Evolutionary conservation across 2,797 vertebrate species (phyloP), one percentile per base, ranked within the genome.

Genomic region (Loriculus beryllinus): DNA sequence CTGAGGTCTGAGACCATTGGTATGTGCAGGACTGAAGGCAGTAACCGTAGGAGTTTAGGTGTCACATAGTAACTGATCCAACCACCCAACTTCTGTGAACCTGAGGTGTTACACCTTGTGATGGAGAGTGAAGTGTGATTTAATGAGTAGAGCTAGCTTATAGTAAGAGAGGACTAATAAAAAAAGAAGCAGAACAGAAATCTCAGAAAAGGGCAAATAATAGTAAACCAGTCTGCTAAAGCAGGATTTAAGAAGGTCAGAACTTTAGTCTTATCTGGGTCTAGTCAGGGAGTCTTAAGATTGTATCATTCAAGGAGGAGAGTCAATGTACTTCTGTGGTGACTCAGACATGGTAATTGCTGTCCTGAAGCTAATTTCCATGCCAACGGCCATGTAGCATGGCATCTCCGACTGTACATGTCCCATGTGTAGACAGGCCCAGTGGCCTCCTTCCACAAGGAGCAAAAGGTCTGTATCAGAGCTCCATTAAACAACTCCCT

Each of bases 351-450:
- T 31, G 8, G 26, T 69, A 43, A 22, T 65, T 43, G 19, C 35
- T 85, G 33, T 54, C 40, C 56, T 49, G 31, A 60, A 40, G 14
- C 37, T 82, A 23, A 33, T 69, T 65, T 65, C 67, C n/a, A 47
- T 1, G 2, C 47, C 2, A 3, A 21, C 25, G 64, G 54, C 18
- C 0, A 0, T 14, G 23, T 48, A 22, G 81, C 47, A 48, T 59
- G n/a, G 42, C 45, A 59, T 52, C 60, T 74, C 57, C 0, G 0
- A 17, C 62, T 28, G 12, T 79, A 20, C 8, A 2, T 23, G 33
- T 29, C 28, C 35, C 22, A 7, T 9, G 8, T 22, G 22, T 78
- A 26, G 63, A 25, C 6, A 62, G 78, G 15, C 15, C 28, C 28
- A 28, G 23, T 47, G 72, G 6, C 25, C 22, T 91, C 22, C 19